These are phyloP conservation scores for Hypomesus transpacificus DNA, from an alignment of 2,113 vertebrate species.

Conservation along the genomic window DNA sequence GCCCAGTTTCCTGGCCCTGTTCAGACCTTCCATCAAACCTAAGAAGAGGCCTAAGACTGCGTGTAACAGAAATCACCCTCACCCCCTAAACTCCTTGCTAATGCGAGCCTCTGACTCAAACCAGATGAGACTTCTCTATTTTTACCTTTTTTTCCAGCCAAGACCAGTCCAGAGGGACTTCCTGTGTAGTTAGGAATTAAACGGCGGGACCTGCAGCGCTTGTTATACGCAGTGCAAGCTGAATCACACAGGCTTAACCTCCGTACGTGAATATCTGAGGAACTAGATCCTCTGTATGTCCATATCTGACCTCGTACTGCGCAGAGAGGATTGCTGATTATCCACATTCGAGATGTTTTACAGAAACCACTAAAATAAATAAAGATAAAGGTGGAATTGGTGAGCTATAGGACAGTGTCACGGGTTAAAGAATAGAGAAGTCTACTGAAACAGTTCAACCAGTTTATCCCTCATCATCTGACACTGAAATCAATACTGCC, in stretches of 20 bases:
- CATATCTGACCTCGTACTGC: neutral
- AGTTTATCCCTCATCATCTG: no score
- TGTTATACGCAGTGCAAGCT: conserved; percentile 3
- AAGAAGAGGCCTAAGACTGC: conserved; percentile 67
- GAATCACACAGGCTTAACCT: no score
- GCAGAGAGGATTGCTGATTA: no score
- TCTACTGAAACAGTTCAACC: neutral
- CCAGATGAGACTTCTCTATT: conserved; percentile 75
- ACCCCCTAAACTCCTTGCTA: conserved; percentile 64
- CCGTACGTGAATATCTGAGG: no score
- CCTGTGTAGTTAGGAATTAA: conserved; percentile 70
- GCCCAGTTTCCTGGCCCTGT: conserved; percentile 78
- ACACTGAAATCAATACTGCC: no score
- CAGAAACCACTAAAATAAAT: no score
- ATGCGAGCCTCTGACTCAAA: conserved; percentile 79
- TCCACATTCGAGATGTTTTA: no score
- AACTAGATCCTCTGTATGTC: neutral
- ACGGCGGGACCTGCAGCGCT: conserved; percentile 9
- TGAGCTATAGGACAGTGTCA: no score
- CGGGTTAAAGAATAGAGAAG: neutral
- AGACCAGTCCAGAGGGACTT: conserved; percentile 69
- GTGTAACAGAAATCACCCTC: conserved; percentile 73
- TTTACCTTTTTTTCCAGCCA: conserved; percentile 67
- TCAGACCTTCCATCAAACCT: conserved; percentile 68
- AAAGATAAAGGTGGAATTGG: no score